These are phyloP conservation scores for Dasysyrphus albostriatus DNA, from an alignment of 2,888 invertebrate genomes.

Conservation along the genomic window DNA sequence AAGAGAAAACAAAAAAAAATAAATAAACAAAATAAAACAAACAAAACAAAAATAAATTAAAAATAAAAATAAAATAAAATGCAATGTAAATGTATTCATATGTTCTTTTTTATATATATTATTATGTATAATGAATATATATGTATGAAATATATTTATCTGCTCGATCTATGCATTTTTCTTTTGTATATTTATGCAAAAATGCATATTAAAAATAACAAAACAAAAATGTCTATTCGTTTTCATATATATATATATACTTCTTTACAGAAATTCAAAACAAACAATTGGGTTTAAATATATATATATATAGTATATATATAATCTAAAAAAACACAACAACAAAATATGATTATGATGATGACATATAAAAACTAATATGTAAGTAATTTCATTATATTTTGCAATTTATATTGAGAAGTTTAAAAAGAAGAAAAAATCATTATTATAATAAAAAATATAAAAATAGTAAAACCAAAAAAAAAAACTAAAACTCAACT, in stretches of 20 bases:
- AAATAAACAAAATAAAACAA: constrained; percentile 49
- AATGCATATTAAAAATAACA: constrained; percentile 59
- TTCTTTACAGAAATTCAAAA: constrained; percentile 64
- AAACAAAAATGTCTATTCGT: constrained; percentile 71
- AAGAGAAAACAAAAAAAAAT: constrained; percentile 64
- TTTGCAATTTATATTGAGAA: constrained; percentile 76
- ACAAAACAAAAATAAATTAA: constrained; percentile 30
- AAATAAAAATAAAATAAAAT: constrained; percentile 54
- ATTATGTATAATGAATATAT: constrained; percentile 72
- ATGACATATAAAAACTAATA: constrained; percentile 60
- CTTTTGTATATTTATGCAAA: constrained; percentile 75
- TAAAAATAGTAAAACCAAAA: constrained; percentile 46
- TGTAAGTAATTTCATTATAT: constrained; percentile 75
- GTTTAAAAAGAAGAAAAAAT: constrained; percentile 49
- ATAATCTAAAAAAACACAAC: constrained; percentile 56
- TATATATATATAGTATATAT: constrained; percentile 60
- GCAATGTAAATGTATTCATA: constrained; percentile 72
- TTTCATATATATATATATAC: constrained; percentile 66
- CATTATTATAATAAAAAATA: constrained; percentile 50
- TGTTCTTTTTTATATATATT: constrained; percentile 72
- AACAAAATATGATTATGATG: constrained; percentile 39
- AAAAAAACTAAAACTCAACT: constrained; percentile 58
- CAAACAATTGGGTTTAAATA: constrained; percentile 55
- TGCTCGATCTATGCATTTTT: constrained; percentile 76
- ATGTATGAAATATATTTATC: constrained; percentile 74